Percentiles rank a stretch among this genome's conserved stretches.
These are phyloP conservation scores for Pelobates cultripes DNA, from an alignment of 2,797 vertebrate species.

Conservation along the genomic window DNA sequence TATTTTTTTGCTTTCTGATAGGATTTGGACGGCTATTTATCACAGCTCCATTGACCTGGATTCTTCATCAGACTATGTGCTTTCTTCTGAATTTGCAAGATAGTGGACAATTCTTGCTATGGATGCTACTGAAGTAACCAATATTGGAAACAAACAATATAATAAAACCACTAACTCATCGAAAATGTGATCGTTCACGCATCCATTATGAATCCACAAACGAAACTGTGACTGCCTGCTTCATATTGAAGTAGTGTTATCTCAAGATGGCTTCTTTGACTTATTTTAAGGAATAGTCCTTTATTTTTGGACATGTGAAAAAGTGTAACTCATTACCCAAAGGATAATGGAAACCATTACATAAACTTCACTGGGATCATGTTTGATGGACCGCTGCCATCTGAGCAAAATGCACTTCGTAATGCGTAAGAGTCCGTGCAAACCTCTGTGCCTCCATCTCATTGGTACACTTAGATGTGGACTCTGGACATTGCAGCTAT, in stretches of 20 bases:
- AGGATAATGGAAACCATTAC: conserved; percentile 4
- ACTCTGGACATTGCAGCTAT: conserved; percentile 33
- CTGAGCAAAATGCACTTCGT: conserved; percentile 19
- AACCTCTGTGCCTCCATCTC: conserved; percentile 17
- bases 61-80: background rate
- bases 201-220: background rate
- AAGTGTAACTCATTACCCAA: background rate
- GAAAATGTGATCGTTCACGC: background rate
- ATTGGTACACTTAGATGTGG: conserved; percentile 9
- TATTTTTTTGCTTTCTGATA: background rate
- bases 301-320: background rate
- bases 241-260: conserved; percentile 52
- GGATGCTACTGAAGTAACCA: background rate
- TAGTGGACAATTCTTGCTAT: background rate
- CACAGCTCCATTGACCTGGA: conserved; percentile 34
- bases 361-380: conserved; percentile 12
- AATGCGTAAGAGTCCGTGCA: background rate
- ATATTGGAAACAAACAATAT: background rate
- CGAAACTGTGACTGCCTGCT: conserved; percentile 36
- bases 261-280: conserved; percentile 20
- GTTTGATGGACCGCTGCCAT: conserved; percentile 11
- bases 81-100: background rate
- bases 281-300: background rate
- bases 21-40: conserved; percentile 48
- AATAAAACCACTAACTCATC: conserved; percentile 21